Conservation (phyloP, 2,113 vertebrate genomes). For the Lethenteron camtschaticum region DNA sequence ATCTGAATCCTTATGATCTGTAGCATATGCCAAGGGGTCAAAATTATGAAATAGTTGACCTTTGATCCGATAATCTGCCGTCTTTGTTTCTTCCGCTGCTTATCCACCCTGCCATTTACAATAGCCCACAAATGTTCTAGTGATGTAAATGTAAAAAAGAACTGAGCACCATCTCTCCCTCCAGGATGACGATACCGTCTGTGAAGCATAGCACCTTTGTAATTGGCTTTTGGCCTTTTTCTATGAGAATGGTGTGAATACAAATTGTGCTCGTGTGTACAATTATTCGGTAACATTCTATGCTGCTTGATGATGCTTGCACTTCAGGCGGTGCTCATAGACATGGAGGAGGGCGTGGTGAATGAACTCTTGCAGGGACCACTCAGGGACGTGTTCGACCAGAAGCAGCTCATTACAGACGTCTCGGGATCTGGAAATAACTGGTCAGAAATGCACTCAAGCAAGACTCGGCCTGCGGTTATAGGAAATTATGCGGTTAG, state of each 20-base stretch:
- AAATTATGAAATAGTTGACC: no score
- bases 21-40: no score
- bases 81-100: no score
- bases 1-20: no score
- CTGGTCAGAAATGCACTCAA: constrained; percentile 41
- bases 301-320: neutral
- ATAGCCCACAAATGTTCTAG: neutral
- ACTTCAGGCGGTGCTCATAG: constrained; percentile 63
- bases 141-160: neutral
- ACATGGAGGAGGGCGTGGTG: constrained; percentile 95
- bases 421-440: constrained; percentile 96
- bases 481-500: no score
- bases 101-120: no score
- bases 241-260: no score
- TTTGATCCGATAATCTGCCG: no score
- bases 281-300: constrained; percentile 12
- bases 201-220: neutral
- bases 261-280: neutral
- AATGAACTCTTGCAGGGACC: constrained; percentile 76
- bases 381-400: constrained; percentile 66
- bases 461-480: neutral
- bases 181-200: neutral
- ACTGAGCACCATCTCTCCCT: neutral
- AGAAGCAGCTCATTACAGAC: constrained; percentile 70
- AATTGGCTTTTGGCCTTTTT: neutral